A percentile compares a stretch with the other conserved stretches of the same genome.
These are phyloP conservation scores for Cyanocitta stelleri DNA, from an alignment of 2,113 vertebrate genomes.

Conservation along the genomic window DNA sequence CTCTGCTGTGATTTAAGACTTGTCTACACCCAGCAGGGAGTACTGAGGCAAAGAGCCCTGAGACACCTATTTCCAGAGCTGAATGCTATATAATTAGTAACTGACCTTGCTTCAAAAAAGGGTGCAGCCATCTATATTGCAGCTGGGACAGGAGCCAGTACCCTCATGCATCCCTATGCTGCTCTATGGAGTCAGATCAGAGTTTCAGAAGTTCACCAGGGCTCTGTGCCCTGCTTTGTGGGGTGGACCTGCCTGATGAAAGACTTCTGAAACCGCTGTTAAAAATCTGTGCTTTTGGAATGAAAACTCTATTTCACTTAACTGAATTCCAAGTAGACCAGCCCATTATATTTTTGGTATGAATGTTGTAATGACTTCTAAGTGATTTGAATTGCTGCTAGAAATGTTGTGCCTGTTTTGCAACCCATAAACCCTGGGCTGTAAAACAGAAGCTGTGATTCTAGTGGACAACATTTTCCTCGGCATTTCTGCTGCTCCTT, in stretches of 20 bases:
- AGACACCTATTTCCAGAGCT: conserved; percentile 1
- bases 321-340: conserved; percentile 1
- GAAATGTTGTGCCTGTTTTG: not conserved
- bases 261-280: not conserved
- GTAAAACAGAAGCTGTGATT: not conserved
- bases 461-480: not conserved
- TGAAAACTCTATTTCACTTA: not conserved
- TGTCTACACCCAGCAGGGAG: not conserved
- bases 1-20: not conserved
- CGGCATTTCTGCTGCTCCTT: not conserved
- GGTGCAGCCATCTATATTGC: not conserved
- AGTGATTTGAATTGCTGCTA: not conserved
- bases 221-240: not conserved
- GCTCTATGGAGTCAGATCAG: not conserved
- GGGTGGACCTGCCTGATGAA: not conserved
- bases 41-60: not conserved
- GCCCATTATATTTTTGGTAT: not conserved
- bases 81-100: not conserved
- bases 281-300: not conserved
- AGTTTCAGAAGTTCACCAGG: not conserved
- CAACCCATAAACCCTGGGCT: not conserved
- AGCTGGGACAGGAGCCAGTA: not conserved
- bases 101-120: not conserved
- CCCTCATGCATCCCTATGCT: not conserved
- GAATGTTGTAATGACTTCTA: not conserved